These are phyloP conservation scores for Ruditapes philippinarum DNA, from an alignment of 1,140 invertebrate species.

Conservation along the genomic window DNA sequence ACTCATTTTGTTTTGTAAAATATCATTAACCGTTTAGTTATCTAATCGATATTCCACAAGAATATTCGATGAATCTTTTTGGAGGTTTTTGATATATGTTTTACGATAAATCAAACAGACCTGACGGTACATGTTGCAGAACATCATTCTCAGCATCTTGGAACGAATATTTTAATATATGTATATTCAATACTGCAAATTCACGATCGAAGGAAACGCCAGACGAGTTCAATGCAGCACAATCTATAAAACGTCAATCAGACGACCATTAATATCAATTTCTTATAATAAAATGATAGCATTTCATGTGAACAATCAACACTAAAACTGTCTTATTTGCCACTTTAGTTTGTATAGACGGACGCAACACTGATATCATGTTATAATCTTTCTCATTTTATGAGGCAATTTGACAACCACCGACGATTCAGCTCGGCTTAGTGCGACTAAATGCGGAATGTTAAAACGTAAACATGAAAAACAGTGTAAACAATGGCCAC, in stretches of 20 bases:
- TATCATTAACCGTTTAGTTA: too few species aligned
- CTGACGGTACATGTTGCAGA: too few species aligned
- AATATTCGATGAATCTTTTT: too few species aligned
- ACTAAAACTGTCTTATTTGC: slow-evolving; percentile 25
- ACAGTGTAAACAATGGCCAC: slow-evolving; percentile 6
- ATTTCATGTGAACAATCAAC: neutral
- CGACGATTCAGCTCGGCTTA: neutral
- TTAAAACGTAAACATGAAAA: slow-evolving; percentile 46
- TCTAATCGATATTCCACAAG: too few species aligned
- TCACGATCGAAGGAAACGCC: neutral
- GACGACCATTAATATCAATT: slow-evolving; percentile 14
- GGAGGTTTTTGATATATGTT: too few species aligned
- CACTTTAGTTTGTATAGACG: slow-evolving; percentile 11
- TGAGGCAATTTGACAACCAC: neutral
- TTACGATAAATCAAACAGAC: too few species aligned
- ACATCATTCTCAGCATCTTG: too few species aligned
- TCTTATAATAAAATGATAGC: slow-evolving; percentile 24
- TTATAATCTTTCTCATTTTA: neutral
- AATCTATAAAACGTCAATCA: neutral
- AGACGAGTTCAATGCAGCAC: neutral
- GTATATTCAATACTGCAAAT: neutral
- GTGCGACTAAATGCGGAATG: slow-evolving; percentile 2
- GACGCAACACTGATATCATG: neutral
- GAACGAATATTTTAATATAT: too few species aligned
- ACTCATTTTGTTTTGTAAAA: too few species aligned